phyloP scores from a whole-genome alignment of 2,797 vertebrate species.

The Rhabdomys pumilio region DNA sequence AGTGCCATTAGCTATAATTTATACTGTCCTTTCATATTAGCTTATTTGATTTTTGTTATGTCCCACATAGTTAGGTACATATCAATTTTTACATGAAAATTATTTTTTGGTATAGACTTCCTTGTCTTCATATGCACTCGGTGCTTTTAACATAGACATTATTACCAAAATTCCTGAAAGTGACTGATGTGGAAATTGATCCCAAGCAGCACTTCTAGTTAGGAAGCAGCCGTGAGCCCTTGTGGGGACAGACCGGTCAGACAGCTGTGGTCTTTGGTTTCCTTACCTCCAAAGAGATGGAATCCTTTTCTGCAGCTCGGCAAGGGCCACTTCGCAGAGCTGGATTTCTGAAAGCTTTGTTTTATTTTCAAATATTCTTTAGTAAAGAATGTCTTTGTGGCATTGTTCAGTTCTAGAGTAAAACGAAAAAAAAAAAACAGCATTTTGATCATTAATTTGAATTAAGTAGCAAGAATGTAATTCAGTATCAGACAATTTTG shows the following conservation, averaged over 20 bases:
- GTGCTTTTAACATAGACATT: slow-evolving; percentile 30
- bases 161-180: slow-evolving; percentile 16
- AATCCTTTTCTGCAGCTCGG: slow-evolving; percentile 90
- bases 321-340: slow-evolving; percentile 90
- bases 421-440: slow-evolving; percentile 72
- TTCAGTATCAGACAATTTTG: slow-evolving; percentile 5
- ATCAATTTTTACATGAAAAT: not conserved
- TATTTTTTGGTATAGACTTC: not conserved
- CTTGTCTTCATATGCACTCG: slow-evolving; percentile 30
- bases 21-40: slow-evolving; percentile 21
- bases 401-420: slow-evolving; percentile 90
- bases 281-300: slow-evolving; percentile 91
- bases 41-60: slow-evolving; percentile 26
- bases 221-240: slow-evolving; percentile 5
- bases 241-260: not conserved
- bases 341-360: slow-evolving; percentile 91
- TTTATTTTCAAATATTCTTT: slow-evolving; percentile 91
- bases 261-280: not conserved
- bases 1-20: slow-evolving; percentile 17
- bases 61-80: not conserved
- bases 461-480: slow-evolving; percentile 49
- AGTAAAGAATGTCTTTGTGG: slow-evolving; percentile 89
- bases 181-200: not conserved
- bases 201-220: not conserved
- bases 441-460: slow-evolving; percentile 61